phyloP scores from a whole-genome alignment of 1,140 invertebrate species.

The Berghia stephanieae region DNA sequence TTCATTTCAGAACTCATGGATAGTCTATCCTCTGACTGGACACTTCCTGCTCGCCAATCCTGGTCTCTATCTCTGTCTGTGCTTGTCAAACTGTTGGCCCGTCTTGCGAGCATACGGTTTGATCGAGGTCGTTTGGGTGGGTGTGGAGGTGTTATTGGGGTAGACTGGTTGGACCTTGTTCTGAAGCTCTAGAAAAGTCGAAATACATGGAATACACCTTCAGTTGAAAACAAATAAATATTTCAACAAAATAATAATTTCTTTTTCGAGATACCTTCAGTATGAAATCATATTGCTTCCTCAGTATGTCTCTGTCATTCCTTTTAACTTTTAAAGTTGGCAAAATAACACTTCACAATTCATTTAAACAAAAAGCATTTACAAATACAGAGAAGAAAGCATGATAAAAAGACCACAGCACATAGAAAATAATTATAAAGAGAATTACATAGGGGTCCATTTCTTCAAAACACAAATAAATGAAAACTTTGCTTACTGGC shows the following conservation, averaged over 20 bases:
- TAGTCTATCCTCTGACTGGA: conserved; percentile 10
- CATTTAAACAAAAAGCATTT: neutral
- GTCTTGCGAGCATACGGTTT: conserved; percentile 28
- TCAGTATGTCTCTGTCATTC: neutral
- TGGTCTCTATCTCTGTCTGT: conserved; percentile 7
- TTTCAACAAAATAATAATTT: no score
- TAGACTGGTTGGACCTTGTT: conserved; percentile 36
- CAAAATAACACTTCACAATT: neutral
- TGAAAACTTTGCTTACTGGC: no score
- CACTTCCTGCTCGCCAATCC: neutral
- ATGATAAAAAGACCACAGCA: no score
- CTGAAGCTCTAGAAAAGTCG: conserved; percentile 31
- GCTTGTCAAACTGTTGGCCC: conserved; percentile 39
- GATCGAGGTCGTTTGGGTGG: conserved; percentile 44
- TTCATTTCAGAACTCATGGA: conserved; percentile 40
- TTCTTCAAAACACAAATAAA: no score
- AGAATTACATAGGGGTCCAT: no score
- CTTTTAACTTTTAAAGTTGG: neutral
- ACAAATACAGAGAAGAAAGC: no score
- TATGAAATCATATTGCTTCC: no score
- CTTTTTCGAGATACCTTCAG: no score
- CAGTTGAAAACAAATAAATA: no score
- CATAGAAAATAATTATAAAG: no score
- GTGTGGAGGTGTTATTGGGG: conserved; percentile 45
- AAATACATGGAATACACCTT: no score